Evolutionary conservation across 1,140 invertebrate genomes (phyloP), one percentile per base, ranked within the genome.

Genomic region (Galendromus occidentalis): DNA sequence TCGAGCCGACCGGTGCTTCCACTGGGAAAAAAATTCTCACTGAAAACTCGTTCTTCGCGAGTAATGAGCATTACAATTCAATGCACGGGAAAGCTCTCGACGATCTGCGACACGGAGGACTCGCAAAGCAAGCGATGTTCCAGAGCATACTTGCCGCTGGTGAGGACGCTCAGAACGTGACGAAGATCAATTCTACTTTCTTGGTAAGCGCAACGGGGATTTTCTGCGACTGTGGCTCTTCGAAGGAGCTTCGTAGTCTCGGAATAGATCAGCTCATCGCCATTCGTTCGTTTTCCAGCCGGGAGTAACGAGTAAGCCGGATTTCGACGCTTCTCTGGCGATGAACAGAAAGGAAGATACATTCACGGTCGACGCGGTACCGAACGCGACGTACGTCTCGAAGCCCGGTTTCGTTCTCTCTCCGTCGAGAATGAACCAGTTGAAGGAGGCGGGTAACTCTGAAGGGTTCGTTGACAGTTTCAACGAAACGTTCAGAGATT

Each of bases 301-400:
- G 17, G 51, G 51, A 59, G 51, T 25, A 2, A 22, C n/a, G 5
- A 33, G 25, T 22, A 59, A 29, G 4, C 51, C 51, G 25, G 33
- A 59, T 9, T 59, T 59, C 51, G 51, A 59, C 33, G 51, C 51
- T 17, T 59, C 51, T 29, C 33, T 59, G 25, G 51, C 51, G 12
- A 5, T 59, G 22, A 59, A 25, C 12, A 22, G 25, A 25, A 33
- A 5, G 14, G 20, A 33, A 9, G 51, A 59, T 14, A 59, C 51
- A 18, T 59, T 59, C 33, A 22, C 25, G 14, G 22, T 59, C 25
- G 51, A 22, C 14, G 12, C 51, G 25, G 33, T 17, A 14, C 14
- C 14, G 5, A 33, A 22, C 22, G 22, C 51, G 4, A 59, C 51
- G 12, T 59, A 20, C 51, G 51, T 59, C 20, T 59, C 51, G 51